Base-by-base conservation (phyloP, 2,113 vertebrate species). In the Patagioenas fasciata region DNA sequence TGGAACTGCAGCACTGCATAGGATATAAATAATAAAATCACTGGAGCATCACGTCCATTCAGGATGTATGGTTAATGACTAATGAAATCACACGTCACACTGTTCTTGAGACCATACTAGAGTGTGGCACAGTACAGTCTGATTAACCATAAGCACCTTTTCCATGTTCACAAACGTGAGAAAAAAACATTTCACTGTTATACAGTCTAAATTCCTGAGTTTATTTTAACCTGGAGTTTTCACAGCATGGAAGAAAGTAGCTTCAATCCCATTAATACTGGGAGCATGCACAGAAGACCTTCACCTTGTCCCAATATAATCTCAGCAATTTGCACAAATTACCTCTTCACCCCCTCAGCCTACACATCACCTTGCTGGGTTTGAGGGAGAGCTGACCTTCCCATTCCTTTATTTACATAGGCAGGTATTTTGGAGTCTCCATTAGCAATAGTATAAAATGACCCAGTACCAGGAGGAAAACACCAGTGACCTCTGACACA, bases 21-120 rank as follows among this genome's bases (percentile, higher is more conserved):
- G 38, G 25, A n/a, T 69, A 79, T 11, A 87, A 89, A 85, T 64
- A 91, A 67, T 69, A 79, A 94, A 94, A 85, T 69, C 88, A 94
- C 74, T 61, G 44, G 38, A 94, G 74, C 88, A 75, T 67, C 34
- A 28, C 53, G 72, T 42, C 38, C 48, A 44, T 29, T 51, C 42
- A 60, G 66, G 38, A 88, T 72, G 40, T 65, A 44, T 14, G 72
- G 92, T 69, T 94, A 91, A 96, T 80, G 62, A 90, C 57, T 90
- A 74, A 89, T 82, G 62, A 91, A 95, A 87, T 85, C 88, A 82
- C 42, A 62, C 1, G 2, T 40, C 81, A 57, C 73, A 8, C 51
- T 74, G 26, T n/a, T 89, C 67, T 62, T 80, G 65, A 71, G 51
- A 51, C 25, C 47, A 34, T 0, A 51, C 24, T 2, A 47, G 23